Base-by-base conservation (phyloP, 1,140 invertebrate genomes). In the Drosophila virilis region DNA sequence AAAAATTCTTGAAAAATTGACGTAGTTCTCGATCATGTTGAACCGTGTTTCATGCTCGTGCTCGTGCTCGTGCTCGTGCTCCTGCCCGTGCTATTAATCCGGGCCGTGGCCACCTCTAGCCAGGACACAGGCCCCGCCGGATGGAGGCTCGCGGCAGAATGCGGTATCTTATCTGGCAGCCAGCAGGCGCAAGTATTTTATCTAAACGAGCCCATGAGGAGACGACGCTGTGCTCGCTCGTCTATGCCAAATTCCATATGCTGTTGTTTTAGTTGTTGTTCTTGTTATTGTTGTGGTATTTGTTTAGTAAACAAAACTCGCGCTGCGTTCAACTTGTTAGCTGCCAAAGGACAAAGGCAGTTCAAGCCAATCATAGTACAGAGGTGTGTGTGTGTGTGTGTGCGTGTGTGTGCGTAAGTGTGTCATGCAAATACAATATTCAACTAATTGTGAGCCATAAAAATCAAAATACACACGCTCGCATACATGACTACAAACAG, bases 101-200 rank as follows among this genome's bases (percentile, higher is more conserved):
- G 22, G 22, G 4, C 22, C 22, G 22, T 28, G 22, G 22, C 22
- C 22, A 28, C 5, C 22, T 28, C 22, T 28, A 28, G 22, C 22
- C 4, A 28, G 22, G 22, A 28, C 22, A 28, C 22, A 28, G 22
- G 22, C 22, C 22, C 22, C 22, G 22, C 22, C 22, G 22, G 3
- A 2, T 22, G 22, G 22, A 22, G 22, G 22, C 22, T 22, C 22
- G 2, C 22, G 22, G 22, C 22, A 3, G 22, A 22, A 22, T 15
- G 9, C 52, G 40, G 22, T 70, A 70, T 70, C 59, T 70, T 70
- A 70, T 70, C 69, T 67, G 69, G 55, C 62, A 8, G 55, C 40
- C 65, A 68, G 50, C 71, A 68, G 71, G 55, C 70, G 37, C 35
- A 35, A 51, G 52, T 43, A 28, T 51, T 65, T 65, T 57, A 58